Conservation (phyloP, 2,113 vertebrate species). For the Peucedramus taeniatus region DNA sequence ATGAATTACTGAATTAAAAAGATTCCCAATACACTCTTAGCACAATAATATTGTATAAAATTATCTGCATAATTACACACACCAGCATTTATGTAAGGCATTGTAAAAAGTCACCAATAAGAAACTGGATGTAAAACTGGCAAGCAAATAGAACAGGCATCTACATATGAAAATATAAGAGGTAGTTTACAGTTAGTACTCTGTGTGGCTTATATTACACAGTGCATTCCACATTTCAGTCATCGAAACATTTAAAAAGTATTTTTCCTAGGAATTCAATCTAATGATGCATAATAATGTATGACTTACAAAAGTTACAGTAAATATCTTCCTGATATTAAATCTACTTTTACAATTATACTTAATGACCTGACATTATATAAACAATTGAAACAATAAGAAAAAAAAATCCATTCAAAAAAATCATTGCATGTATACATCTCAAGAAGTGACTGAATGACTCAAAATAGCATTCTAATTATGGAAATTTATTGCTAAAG, state of each 20-base stretch:
- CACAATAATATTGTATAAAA: conserved; percentile 77
- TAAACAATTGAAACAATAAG: conserved; percentile 5
- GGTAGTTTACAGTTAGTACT: not conserved
- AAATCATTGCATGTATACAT: not conserved
- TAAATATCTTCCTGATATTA: conserved; percentile 45
- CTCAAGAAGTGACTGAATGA: not conserved
- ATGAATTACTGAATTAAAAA: conserved; percentile 75
- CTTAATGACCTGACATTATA: not conserved
- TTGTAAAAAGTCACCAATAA: conserved; percentile 64
- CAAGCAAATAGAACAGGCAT: conserved; percentile 20
- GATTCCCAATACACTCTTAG: conserved; percentile 66
- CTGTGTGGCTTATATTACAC: not conserved
- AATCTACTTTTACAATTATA: conserved; percentile 32
- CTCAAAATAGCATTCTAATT: not conserved
- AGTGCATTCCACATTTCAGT: not conserved
- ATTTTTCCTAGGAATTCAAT: conserved; percentile 12
- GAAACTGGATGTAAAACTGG: conserved; percentile 50
- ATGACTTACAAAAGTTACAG: not conserved
- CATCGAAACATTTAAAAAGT: conserved; percentile 37
- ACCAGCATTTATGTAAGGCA: conserved; percentile 70
- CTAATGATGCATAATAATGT: not conserved
- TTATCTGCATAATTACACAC: conserved; percentile 71
- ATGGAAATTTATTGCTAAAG: not conserved
- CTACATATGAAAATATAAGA: conserved; percentile 42
- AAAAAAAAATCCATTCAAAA: not conserved